Conservation (phyloP, 2,113 vertebrate genomes). For the Mesembrinibis cayennensis region DNA sequence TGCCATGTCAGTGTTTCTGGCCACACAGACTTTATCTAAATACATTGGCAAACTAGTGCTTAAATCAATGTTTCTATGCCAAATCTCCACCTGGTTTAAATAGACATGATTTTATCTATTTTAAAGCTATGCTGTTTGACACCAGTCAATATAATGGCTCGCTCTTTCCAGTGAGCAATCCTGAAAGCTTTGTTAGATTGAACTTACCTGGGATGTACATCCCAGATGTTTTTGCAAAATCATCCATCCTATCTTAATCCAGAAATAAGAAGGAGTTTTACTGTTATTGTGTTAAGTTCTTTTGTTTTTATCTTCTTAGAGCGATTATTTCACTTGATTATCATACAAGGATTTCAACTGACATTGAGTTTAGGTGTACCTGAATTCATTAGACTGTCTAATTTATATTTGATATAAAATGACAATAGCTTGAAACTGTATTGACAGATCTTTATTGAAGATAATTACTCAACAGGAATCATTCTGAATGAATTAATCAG, state of each 20-base stretch:
- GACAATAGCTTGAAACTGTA: constrained; percentile 61
- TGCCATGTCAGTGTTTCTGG: not conserved
- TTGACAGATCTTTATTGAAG: constrained; percentile 63
- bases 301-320: constrained; percentile 49
- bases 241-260: not conserved
- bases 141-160: not conserved
- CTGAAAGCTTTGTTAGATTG: not conserved
- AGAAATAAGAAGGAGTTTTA: not conserved
- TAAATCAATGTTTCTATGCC: not conserved
- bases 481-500: constrained; percentile 64
- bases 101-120: not conserved
- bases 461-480: constrained; percentile 63
- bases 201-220: not conserved
- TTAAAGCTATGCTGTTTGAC: not conserved
- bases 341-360: constrained; percentile 41
- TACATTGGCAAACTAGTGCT: not conserved
- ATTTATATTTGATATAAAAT: constrained; percentile 66
- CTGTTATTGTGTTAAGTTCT: not conserved
- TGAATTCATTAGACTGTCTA: constrained; percentile 64
- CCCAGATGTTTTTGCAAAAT: not conserved
- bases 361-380: constrained; percentile 54
- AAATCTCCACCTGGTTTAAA: not conserved
- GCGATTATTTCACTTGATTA: constrained; percentile 42
- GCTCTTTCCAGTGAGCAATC: not conserved
- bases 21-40: not conserved